Percentiles rank a stretch among this genome's conserved stretches.
Evolutionary conservation across 1,140 invertebrate species (phyloP).

Genomic region (Antheraea pernyi): DNA sequence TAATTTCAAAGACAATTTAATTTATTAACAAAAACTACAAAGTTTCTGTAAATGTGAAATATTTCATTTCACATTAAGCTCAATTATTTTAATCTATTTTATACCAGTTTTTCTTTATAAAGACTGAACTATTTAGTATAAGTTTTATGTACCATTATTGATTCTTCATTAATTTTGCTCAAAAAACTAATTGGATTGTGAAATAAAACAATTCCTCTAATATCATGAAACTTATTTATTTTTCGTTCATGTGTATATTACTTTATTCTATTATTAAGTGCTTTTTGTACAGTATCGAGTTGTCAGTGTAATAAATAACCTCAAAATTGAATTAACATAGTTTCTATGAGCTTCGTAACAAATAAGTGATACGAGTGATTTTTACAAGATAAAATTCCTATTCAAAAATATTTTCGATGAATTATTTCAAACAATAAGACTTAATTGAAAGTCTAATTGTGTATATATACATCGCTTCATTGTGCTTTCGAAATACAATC

Average conservation of each 20-base stretch:
- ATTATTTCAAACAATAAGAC: constrained; percentile 23
- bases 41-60: neutral
- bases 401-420: constrained; percentile 26
- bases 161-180: neutral
- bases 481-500: constrained; percentile 7
- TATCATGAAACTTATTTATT: neutral
- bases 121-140: neutral
- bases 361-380: constrained; percentile 48
- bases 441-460: constrained; percentile 17
- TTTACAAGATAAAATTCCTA: constrained; percentile 36
- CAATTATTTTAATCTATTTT: neutral
- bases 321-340: neutral
- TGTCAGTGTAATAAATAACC: neutral
- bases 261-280: neutral
- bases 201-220: neutral
- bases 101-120: neutral
- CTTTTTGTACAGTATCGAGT: neutral
- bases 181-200: too few species aligned
- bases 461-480: constrained; percentile 20
- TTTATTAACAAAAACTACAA: neutral
- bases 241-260: neutral
- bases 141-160: neutral
- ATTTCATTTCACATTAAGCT: neutral
- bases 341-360: constrained; percentile 35
- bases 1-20: too few species aligned